Base-by-base conservation (phyloP, 2,888 invertebrate species). In the Phymatocera aterrima region DNA sequence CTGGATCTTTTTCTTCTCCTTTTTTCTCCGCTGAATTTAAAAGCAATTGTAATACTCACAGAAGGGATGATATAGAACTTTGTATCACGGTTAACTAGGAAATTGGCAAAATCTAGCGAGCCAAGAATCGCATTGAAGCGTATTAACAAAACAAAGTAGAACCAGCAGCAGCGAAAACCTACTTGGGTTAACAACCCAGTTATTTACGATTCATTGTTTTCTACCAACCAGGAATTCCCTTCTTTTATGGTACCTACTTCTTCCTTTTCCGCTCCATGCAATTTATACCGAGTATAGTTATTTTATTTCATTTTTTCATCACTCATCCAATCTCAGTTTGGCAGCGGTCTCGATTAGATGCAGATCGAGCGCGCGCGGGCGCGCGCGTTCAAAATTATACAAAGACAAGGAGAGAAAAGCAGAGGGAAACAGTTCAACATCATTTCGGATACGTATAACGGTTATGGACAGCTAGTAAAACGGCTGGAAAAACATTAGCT, bases 191-290 rank as follows among this genome's bases (percentile, higher is more conserved):
- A 57, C 57, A 75, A 40, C 24, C 75, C 75, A 60, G 40, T 75
- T 75, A 75, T 75, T 75, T 40, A 60, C 40, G 75, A 57, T 43
- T 75, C 75, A 75, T 75, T 75, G 60, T 75, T 75, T 75, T 60
- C 75, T 57, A 43, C 75, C 75, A 24, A 60, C 24, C 60, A 54
- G 37, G 75, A 75, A 75, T 75, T 57, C 40, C 54, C 40, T 75
- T 57, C 75, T 75, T 57, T 75, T 60, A 40, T 75, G n/a, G 57
- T 54, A 65, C 28, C 6, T 61, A 48, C 75, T 60, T 43, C 28
- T 75, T 40, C 24, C 75, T 60, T 18, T 40, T 60, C 75, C 60
- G 75, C 40, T 28, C 40, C 28, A 21, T 3, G 48, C 34, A 72
- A 72, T 72, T 72, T 51, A 72, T 48, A 34, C 51, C 43, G 3